Evolutionary conservation across 2,888 invertebrate species (phyloP).

Genomic region (Caenorhabditis uteleia): DNA sequence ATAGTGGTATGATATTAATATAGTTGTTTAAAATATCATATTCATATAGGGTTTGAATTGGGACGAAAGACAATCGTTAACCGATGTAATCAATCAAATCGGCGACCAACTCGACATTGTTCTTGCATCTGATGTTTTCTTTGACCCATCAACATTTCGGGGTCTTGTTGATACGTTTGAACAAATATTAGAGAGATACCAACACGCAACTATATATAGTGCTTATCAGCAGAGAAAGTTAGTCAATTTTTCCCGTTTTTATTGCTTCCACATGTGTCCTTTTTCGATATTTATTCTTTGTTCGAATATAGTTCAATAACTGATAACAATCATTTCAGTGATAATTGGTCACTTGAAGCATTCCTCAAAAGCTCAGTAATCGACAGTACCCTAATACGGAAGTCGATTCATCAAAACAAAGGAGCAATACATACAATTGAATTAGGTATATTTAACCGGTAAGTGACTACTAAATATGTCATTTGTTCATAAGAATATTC

Average conservation of each 20-base stretch:
- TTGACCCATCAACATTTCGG: slow-evolving; percentile 56
- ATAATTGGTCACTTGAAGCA: slow-evolving; percentile 44
- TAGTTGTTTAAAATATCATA: not conserved
- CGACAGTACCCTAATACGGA: no score
- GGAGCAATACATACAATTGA: no score
- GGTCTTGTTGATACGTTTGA: slow-evolving; percentile 48
- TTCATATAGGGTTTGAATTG: slow-evolving; percentile 44
- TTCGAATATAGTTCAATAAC: not conserved
- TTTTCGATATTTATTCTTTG: slow-evolving; percentile 9
- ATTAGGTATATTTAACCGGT: no score
- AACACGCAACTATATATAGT: slow-evolving; percentile 44
- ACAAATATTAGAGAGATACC: slow-evolving; percentile 43
- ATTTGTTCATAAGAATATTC: no score
- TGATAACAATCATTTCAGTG: slow-evolving; percentile 44
- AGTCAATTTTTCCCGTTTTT: slow-evolving; percentile 9
- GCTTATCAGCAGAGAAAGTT: slow-evolving; percentile 64
- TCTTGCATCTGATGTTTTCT: slow-evolving; percentile 66
- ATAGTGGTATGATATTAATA: slow-evolving; percentile 17
- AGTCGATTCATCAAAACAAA: no score
- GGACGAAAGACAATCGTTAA: slow-evolving; percentile 11
- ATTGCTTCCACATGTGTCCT: not conserved
- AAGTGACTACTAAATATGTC: no score
- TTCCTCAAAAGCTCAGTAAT: slow-evolving; percentile 9
- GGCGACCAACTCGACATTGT: slow-evolving; percentile 44
- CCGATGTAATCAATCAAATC: slow-evolving; percentile 7